These are phyloP conservation scores for Ginglymostoma cirratum DNA, from an alignment of 2,113 vertebrate genomes.

Conservation along the genomic window DNA sequence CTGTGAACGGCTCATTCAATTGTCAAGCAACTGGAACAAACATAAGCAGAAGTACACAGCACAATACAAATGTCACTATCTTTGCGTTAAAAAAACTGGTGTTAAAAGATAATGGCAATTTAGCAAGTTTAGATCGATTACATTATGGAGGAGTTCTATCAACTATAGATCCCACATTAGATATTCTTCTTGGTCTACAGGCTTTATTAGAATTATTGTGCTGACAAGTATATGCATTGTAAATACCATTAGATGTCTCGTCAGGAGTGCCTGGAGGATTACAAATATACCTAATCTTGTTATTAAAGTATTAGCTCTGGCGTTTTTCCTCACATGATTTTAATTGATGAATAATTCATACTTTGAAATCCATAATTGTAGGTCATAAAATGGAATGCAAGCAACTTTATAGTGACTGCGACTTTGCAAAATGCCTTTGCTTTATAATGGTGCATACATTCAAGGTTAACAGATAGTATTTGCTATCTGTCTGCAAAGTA, in stretches of 20 bases:
- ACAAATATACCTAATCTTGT: not conserved
- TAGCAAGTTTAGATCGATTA: not conserved
- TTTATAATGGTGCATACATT: not conserved
- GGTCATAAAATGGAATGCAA: not conserved
- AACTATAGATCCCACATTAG: not conserved
- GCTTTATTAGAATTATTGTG: not conserved
- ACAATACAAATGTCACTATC: not conserved
- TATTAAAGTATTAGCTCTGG: not conserved
- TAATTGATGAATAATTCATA: constrained; percentile 1
- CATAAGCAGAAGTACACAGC: not conserved
- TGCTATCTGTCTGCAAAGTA: not conserved
- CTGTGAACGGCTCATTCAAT: not conserved
- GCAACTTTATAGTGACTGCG: not conserved
- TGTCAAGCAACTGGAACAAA: not conserved
- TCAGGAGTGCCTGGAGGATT: not conserved
- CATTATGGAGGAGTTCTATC: not conserved
- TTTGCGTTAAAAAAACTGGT: not conserved
- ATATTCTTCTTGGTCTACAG: not conserved
- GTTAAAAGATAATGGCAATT: not conserved
- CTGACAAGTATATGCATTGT: not conserved
- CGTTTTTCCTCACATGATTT: not conserved
- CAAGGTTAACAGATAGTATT: not conserved
- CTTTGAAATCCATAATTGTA: not conserved
- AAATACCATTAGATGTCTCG: not conserved
- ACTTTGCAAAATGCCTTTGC: not conserved